Base-by-base conservation (phyloP, 2,113 vertebrate species). In the Limanda limanda region DNA sequence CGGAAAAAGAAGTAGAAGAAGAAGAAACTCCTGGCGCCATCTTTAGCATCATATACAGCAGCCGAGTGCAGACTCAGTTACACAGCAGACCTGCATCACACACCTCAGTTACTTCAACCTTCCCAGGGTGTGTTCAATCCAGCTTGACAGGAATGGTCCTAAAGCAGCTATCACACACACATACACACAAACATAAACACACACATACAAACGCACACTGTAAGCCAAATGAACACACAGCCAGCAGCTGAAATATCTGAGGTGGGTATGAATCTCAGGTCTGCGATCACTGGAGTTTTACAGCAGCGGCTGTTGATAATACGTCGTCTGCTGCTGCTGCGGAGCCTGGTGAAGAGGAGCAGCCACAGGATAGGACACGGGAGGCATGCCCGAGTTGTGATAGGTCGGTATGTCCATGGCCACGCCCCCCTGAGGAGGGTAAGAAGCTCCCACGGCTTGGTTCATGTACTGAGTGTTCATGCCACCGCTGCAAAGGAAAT, bases 221-320 rank as follows among this genome's bases (percentile, higher is more conserved):
- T 5, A n/a, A 67, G 40, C 57, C 20, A 20, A n/a, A 42, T 31
- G 1, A 75, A 79, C 71, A 64, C 63, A 3, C 25, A 68, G 42
- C 58, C 10, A 21, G 54, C 64, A 54, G 2, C 0, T 69, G 79
- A 87, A 79, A 81, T 25, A 75, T 71, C 21, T 68, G 72, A 52
- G 20, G 72, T 18, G 4, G 40, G 83, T 20, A 9, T 65, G 70
- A 10, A 14, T 60, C 21, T 67, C 40, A 69, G 79, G 71, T 52
- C 67, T 72, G 67, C 57, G 12, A 62, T 48, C 13, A 18, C 52
- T 5, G 0, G 57, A 27, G 37, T 42, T 70, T 93, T 88, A 98
- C 62, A 99, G 95, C 65, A 99, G 96, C 69, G 97, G 98, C 86
- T 98, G 97, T 81, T 96, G 97, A 1, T 97, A 98, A 91, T 96